These are phyloP conservation scores for Hyaena hyaena DNA, from an alignment of 2,113 vertebrate genomes.

Conservation along the genomic window DNA sequence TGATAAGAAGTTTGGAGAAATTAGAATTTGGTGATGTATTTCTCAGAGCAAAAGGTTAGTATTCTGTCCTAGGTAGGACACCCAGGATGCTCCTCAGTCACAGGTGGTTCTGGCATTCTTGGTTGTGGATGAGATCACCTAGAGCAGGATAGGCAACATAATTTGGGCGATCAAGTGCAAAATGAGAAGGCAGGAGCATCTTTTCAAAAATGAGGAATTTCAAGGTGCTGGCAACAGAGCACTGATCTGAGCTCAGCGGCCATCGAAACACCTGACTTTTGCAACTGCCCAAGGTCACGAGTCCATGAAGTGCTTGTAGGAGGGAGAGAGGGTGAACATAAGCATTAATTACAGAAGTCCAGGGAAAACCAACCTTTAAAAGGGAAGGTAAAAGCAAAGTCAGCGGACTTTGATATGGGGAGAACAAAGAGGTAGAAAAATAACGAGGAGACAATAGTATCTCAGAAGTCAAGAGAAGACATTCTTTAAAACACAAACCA, in stretches of 20 bases:
- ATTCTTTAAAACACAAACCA: background rate
- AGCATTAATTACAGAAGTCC: background rate
- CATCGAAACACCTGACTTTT: accelerated
- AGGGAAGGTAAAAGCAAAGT: background rate
- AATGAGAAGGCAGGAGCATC: background rate
- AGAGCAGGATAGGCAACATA: background rate
- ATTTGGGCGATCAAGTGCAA: background rate
- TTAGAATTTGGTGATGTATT: background rate
- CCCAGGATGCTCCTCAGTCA: background rate
- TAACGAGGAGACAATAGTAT: background rate
- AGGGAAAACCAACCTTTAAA: background rate
- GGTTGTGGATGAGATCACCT: background rate
- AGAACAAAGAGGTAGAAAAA: background rate
- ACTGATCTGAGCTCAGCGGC: accelerated
- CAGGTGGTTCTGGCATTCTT: too few relatives aligned
- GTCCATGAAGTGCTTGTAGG: background rate
- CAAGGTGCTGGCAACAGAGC: background rate
- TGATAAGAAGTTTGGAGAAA: background rate
- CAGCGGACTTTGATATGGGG: background rate
- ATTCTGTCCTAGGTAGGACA: accelerated
- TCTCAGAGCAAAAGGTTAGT: background rate
- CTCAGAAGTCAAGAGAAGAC: background rate
- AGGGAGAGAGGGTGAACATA: background rate
- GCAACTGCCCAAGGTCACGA: accelerated
- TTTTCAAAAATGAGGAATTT: background rate